Percentiles rank a stretch among this genome's conserved stretches.
Evolutionary conservation across 35 echinoderm and acorn worm genomes (phyloP).

Genomic region (Heliocidaris erythrogramma): DNA sequence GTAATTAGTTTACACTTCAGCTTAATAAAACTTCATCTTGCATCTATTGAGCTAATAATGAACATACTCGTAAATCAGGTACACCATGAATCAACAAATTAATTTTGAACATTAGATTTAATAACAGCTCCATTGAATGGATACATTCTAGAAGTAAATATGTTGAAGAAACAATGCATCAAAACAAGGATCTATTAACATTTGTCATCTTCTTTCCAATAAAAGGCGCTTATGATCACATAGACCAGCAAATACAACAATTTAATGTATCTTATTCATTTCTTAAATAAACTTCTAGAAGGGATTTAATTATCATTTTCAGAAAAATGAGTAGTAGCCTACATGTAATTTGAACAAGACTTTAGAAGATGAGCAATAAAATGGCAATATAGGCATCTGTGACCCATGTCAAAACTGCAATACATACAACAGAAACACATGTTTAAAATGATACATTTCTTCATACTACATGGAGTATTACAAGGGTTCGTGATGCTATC

Average conservation of each 20-base stretch:
- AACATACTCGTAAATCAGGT: too few relatives aligned
- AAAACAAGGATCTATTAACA: neutral
- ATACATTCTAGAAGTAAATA: neutral
- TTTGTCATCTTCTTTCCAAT: neutral
- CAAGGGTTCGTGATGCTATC: neutral
- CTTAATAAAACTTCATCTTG: too few relatives aligned
- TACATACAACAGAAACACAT: neutral
- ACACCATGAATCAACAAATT: neutral
- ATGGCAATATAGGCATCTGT: neutral
- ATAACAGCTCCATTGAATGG: neutral
- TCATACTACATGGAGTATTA: neutral
- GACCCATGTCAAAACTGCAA: neutral
- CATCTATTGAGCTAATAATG: too few relatives aligned
- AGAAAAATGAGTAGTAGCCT: neutral
- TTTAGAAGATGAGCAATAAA: neutral
- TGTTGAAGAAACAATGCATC: neutral
- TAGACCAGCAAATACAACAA: neutral
- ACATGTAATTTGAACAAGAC: neutral
- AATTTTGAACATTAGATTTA: neutral
- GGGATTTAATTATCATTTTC: neutral
- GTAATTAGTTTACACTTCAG: too few relatives aligned
- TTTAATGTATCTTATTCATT: neutral
- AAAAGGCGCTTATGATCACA: neutral
- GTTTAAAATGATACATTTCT: neutral
- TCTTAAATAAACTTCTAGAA: neutral